Evolutionary conservation across 2,113 vertebrate genomes (phyloP), one percentile per base, ranked within the genome.

Genomic region (Lichenostomus cassidix): DNA sequence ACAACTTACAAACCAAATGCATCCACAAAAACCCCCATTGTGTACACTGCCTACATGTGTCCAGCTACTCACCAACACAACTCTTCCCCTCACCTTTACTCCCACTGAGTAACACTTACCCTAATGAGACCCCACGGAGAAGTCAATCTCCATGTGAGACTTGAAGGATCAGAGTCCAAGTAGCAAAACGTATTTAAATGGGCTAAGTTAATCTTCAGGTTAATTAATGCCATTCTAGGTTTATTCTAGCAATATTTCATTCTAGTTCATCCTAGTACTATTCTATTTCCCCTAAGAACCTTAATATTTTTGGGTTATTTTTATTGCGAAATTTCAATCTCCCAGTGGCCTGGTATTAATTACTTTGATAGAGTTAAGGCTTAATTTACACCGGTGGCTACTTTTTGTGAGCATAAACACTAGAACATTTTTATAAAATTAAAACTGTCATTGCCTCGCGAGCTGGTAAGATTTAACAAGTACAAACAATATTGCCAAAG

Each of bases 361-460:
- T 97, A 94, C 96, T 92, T 85, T 18, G 10, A 92, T 73, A 95
- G 90, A 93, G 92, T 97, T 97, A 97, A 93, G 62, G 46, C 52
- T 85, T 95, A 91, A 92, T 87, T 97, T 97, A 97, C 96, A 94
- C 85, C 49, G 14, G 76, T 64, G 76, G 78, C 89, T 95, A 93
- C 82, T 97, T 97, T 94, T 95, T 95, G 75, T 85, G 3, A 92
- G 35, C 68, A 92, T 83, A 95, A 97, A 92, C 91, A 94, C 87
- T 50, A 87, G 84, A 92, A 87, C 3, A 41, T 93, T 94, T 87
- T 44, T n/a, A 92, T 93, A 96, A 97, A 97, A 96, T 96, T 97
- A 94, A 96, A 97, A 94, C 82, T 76, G 33, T 79, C 67, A 19
- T 91, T 96, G 69, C 76, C 95, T 94, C 91, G 53, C 92, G 90